phyloP scores from a whole-genome alignment of 2,797 vertebrate species.

The Bucorvus abyssinicus region DNA sequence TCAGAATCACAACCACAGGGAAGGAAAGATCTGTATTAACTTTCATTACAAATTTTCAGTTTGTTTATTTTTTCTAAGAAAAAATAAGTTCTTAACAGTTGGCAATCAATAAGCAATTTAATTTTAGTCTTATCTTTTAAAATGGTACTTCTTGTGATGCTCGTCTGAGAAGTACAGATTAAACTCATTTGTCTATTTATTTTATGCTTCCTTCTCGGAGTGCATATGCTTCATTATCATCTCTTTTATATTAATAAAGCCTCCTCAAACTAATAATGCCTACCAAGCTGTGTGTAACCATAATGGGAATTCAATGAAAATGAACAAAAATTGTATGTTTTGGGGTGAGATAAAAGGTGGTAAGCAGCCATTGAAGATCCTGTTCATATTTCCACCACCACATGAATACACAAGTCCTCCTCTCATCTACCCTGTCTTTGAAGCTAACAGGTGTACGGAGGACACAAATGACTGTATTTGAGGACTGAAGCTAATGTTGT shows the following conservation, averaged over 20 bases:
- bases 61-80: not conserved
- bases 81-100: not conserved
- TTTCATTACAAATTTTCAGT: not conserved
- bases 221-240: not conserved
- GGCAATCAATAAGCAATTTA: not conserved
- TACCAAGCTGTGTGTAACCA: not conserved
- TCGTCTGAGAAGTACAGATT: not conserved
- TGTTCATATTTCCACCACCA: not conserved
- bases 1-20: not conserved
- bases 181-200: not conserved
- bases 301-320: not conserved
- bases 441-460: not conserved
- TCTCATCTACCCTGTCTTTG: slow-evolving; percentile 6
- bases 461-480: not conserved
- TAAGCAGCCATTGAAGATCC: not conserved
- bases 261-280: not conserved
- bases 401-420: not conserved
- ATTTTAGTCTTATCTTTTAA: not conserved
- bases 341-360: not conserved
- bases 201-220: not conserved
- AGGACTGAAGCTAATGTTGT: not conserved
- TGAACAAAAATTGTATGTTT: not conserved
- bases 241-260: slow-evolving; percentile 9
- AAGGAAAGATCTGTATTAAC: not conserved
- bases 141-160: not conserved